A percentile compares a stretch with the other conserved stretches of the same genome.
These are phyloP conservation scores for Ptilonorhynchus violaceus DNA, from an alignment of 2,113 vertebrate species.

Conservation along the genomic window DNA sequence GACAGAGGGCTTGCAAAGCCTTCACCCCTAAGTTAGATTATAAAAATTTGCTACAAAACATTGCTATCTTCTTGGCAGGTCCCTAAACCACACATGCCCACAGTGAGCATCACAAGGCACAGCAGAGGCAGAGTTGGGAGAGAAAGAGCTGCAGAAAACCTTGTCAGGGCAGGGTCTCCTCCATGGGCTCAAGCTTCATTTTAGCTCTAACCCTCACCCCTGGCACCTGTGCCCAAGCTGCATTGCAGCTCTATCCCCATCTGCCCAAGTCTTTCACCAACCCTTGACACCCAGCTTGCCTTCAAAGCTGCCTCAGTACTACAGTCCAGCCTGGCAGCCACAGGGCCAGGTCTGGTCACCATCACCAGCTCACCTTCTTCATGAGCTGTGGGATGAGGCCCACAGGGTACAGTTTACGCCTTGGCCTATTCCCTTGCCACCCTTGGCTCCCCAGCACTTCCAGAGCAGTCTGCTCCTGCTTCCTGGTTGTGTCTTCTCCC, in stretches of 20 bases:
- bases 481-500: neutral
- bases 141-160: neutral
- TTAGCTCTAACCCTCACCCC: neutral
- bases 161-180: neutral
- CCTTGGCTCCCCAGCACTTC: neutral
- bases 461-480: neutral
- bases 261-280: accelerated
- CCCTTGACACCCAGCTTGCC: accelerated
- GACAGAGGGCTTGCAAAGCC: neutral
- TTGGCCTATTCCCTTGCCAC: no score
- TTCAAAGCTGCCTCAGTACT: neutral
- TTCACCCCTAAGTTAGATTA: neutral
- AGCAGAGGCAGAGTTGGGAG: neutral
- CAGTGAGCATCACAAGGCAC: accelerated
- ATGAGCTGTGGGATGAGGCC: neutral
- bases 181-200: neutral
- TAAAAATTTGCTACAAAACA: neutral
- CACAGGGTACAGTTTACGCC: accelerated
- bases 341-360: neutral
- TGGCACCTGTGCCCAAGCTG: neutral
- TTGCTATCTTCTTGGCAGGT: neutral
- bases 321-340: neutral
- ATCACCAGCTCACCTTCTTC: neutral
- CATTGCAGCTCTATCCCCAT: accelerated
- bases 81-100: neutral